phyloP scores from a whole-genome alignment of 2,113 vertebrate species.

The Leucopsar rothschildi region DNA sequence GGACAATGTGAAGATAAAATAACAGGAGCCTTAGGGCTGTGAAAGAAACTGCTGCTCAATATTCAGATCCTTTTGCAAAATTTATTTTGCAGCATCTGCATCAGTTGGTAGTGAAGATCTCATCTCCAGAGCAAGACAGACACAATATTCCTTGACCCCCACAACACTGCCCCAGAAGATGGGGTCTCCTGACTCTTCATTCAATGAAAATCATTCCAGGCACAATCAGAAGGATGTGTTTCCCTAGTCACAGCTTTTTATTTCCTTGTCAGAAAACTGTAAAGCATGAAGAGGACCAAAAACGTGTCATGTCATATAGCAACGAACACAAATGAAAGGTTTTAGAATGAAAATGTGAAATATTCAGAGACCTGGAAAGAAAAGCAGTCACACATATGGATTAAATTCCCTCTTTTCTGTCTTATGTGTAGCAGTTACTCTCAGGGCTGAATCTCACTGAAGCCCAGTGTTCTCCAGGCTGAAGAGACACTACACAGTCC shows the following conservation, averaged over 20 bases:
- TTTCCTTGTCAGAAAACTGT: neutral
- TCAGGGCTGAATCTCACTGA: neutral
- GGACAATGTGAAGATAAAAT: neutral
- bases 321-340: neutral
- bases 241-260: neutral
- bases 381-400: neutral
- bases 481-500: neutral
- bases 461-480: neutral
- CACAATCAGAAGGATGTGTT: neutral
- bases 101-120: neutral
- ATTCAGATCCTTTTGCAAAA: neutral
- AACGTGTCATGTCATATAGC: neutral
- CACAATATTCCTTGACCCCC: neutral
- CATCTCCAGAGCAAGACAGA: neutral
- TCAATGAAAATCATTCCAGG: neutral
- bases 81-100: neutral
- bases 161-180: neutral
- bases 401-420: neutral
- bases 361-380: neutral
- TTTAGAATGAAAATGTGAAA: neutral
- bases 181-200: neutral
- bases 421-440: neutral
- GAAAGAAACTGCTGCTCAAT: neutral
- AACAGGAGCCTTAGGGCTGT: neutral
- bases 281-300: neutral